A percentile compares a stretch with the other conserved stretches of the same genome.
Evolutionary conservation across 2,888 invertebrate species (phyloP).

Genomic region (Hypomecis punctinalis): DNA sequence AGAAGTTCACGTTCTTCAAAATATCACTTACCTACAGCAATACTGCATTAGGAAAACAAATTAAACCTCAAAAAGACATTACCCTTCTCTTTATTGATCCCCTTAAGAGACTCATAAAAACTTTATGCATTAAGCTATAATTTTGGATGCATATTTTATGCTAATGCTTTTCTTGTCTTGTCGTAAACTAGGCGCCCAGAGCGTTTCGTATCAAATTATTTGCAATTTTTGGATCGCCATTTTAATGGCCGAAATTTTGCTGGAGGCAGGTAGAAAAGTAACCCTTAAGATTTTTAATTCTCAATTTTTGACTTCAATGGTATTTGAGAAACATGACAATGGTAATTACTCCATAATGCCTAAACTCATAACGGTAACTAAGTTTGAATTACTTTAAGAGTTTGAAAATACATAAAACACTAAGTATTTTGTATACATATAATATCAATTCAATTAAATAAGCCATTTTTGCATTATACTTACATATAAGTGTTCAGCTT

Average conservation of each 20-base stretch:
- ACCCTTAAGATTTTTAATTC: not conserved
- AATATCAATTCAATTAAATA: no score
- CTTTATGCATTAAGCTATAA: constrained; percentile 45
- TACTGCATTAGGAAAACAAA: constrained; percentile 44
- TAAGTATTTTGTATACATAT: no score
- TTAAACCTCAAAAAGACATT: constrained; percentile 39
- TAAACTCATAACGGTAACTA: no score
- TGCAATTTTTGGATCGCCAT: constrained; percentile 45
- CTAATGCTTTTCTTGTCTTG: constrained; percentile 44
- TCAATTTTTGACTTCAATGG: no score
- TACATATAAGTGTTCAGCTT: no score
- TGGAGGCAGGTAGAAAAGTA: constrained; percentile 28
- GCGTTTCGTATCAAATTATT: constrained; percentile 43
- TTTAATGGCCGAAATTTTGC: constrained; percentile 44
- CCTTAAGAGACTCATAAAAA: constrained; percentile 45
- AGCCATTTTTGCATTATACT: no score
- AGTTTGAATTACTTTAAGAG: no score
- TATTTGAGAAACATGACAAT: no score
- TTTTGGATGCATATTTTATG: constrained; percentile 48
- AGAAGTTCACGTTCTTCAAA: constrained; percentile 43
- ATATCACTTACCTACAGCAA: constrained; percentile 44
- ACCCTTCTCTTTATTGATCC: constrained; percentile 38
- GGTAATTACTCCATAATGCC: no score
- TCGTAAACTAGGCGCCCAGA: constrained; percentile 44
- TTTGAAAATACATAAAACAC: no score